Evolutionary conservation across 2,888 invertebrate species (phyloP).

Genomic region (Baronia brevicornis): DNA sequence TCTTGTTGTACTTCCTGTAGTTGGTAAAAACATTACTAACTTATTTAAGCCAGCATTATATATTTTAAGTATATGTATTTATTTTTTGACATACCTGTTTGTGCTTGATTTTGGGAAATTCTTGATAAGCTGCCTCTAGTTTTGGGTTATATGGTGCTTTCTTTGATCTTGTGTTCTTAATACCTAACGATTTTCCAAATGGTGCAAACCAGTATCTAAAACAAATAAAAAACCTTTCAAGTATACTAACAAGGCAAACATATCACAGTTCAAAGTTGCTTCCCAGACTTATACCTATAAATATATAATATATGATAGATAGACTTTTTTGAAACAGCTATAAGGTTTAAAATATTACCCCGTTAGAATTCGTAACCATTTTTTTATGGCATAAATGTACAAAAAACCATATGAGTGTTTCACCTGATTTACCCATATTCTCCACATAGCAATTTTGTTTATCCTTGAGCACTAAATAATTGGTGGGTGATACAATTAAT

Average conservation of each 20-base stretch:
- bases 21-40: background rate
- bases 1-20: too few species aligned
- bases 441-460: too few species aligned
- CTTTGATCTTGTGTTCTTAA: slow-evolving; percentile 86
- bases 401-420: too few species aligned
- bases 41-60: background rate
- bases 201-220: slow-evolving; percentile 87
- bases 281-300: background rate
- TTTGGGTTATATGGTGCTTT: slow-evolving; percentile 82
- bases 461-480: too few species aligned
- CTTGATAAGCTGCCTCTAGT: slow-evolving; percentile 85
- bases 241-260: slow-evolving; percentile 1
- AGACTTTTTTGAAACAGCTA: background rate
- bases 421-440: too few species aligned
- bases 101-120: slow-evolving; percentile 82
- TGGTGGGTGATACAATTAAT: slow-evolving; percentile 16
- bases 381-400: too few species aligned
- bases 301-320: background rate
- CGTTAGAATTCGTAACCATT: too few species aligned
- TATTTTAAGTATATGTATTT: background rate
- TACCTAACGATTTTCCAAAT: slow-evolving; percentile 86
- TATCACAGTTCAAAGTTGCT: slow-evolving; percentile 3
- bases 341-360: too few species aligned
- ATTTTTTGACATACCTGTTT: slow-evolving; percentile 78
- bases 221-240: slow-evolving; percentile 24